These are phyloP conservation scores for Diacarnus erythraeanus DNA, from an alignment of 37 sponge, comb jelly and placozoan genomes.

Conservation along the genomic window DNA sequence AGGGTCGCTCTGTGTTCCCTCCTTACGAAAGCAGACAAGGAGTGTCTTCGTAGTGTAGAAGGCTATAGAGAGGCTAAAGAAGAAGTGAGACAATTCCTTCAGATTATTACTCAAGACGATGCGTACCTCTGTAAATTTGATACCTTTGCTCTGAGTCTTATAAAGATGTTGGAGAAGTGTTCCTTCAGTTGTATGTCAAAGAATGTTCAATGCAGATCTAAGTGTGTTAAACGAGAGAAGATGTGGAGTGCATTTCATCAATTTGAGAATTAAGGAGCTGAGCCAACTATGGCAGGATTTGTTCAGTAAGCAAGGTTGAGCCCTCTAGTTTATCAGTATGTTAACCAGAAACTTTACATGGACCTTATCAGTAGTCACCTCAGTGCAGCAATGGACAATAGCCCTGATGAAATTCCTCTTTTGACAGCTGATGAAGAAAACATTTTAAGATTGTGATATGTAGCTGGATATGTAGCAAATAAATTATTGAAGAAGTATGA, in stretches of 20 bases:
- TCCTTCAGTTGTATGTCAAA: neutral
- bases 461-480: conserved; percentile 15
- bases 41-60: neutral
- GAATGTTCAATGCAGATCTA: neutral
- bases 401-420: neutral
- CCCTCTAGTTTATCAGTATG: conserved; percentile 9
- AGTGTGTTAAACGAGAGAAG: conserved; percentile 12
- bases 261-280: neutral
- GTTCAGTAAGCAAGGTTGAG: neutral
- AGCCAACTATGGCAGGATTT: neutral
- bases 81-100: neutral
- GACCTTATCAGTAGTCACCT: neutral
- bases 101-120: neutral
- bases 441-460: conserved; percentile 22
- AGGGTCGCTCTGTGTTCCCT: neutral
- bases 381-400: neutral
- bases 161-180: neutral
- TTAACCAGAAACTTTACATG: conserved; percentile 19
- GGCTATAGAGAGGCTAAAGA: neutral
- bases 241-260: conserved; percentile 21
- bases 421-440: conserved; percentile 19
- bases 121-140: neutral
- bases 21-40: neutral
- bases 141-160: neutral
- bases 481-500: conserved; percentile 36